Evolutionary conservation across 2,113 vertebrate species (phyloP).

Genomic region (Gasterosteus nipponicus): DNA sequence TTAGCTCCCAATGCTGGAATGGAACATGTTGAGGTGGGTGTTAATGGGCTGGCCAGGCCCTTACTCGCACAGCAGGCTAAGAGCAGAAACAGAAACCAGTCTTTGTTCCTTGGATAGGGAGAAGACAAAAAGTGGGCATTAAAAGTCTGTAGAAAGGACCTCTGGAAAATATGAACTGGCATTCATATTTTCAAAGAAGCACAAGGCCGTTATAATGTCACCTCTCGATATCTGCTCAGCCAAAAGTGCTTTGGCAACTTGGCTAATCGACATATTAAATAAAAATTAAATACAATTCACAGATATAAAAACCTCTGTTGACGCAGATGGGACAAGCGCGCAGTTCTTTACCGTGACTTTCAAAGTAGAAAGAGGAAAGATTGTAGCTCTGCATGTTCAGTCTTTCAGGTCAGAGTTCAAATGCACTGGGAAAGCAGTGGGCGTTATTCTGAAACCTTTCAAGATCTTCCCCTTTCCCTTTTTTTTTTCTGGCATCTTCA

Average conservation of each 20-base stretch:
- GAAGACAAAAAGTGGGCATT: slow-evolving; percentile 75
- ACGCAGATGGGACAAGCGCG: slow-evolving; percentile 27
- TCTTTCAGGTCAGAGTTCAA: slow-evolving; percentile 77
- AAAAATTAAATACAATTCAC: neutral
- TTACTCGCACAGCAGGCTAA: slow-evolving; percentile 85
- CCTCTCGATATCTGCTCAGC: slow-evolving; percentile 56
- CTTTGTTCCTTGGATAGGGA: slow-evolving; percentile 80
- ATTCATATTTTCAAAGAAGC: slow-evolving; percentile 77
- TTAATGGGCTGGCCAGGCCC: slow-evolving; percentile 87
- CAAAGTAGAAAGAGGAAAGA: slow-evolving; percentile 68
- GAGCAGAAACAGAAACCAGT: slow-evolving; percentile 85
- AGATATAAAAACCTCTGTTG: neutral
- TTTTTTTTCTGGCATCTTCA: slow-evolving; percentile 62
- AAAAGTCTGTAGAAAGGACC: slow-evolving; percentile 77
- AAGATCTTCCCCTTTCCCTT: slow-evolving; percentile 74
- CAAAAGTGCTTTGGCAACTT: slow-evolving; percentile 64
- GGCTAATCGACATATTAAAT: slow-evolving; percentile 10
- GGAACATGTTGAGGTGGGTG: slow-evolving; percentile 90
- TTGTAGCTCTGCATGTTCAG: slow-evolving; percentile 66
- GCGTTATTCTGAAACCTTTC: slow-evolving; percentile 80
- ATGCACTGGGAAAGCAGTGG: slow-evolving; percentile 83
- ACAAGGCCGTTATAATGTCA: slow-evolving; percentile 61
- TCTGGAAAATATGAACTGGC: slow-evolving; percentile 81
- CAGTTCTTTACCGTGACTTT: slow-evolving; percentile 57
- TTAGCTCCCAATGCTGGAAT: slow-evolving; percentile 94